Conservation (phyloP, 2,888 invertebrate genomes). For the Heteromyza rotundicornis region DNA sequence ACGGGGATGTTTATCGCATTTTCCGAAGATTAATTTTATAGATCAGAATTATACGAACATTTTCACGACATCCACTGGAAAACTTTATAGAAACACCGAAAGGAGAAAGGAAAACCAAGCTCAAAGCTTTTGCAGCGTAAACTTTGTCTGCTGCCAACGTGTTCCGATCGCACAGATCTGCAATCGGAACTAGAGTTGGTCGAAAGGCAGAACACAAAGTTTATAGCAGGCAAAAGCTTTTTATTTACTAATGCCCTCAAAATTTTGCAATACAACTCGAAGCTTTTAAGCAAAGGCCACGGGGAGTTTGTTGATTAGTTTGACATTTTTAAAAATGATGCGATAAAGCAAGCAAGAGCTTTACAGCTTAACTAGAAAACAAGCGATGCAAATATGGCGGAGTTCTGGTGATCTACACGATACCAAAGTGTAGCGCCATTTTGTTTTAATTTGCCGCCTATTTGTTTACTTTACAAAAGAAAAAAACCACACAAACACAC, state of each 20-base stretch:
- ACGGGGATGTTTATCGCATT: conserved; percentile 74
- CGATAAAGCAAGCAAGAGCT: conserved; percentile 7
- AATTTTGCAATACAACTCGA: neutral
- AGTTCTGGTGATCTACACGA: conserved; percentile 45
- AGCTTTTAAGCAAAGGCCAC: neutral
- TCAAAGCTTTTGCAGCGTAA: neutral
- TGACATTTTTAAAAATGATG: conserved; percentile 16
- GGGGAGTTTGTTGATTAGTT: conserved; percentile 11
- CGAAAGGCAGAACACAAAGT: neutral
- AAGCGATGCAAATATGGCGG: conserved; percentile 45
- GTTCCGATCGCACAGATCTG: neutral
- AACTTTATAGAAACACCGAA: neutral
- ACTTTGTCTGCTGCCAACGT: no score
- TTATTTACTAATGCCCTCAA: conserved; percentile 4
- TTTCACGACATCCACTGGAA: conserved; percentile 2
- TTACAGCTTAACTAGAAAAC: conserved; percentile 29
- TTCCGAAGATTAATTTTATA: conserved; percentile 58
- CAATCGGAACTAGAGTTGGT: neutral
- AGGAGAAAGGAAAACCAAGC: neutral
- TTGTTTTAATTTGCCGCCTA: conserved; percentile 50
- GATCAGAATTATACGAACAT: neutral
- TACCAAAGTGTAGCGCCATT: conserved; percentile 40
- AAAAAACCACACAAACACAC: conserved; percentile 6
- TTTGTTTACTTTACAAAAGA: conserved; percentile 1
- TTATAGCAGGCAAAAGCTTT: conserved; percentile 6